phyloP scores from a whole-genome alignment of 2,888 invertebrate species.

The Girardia tigrina region DNA sequence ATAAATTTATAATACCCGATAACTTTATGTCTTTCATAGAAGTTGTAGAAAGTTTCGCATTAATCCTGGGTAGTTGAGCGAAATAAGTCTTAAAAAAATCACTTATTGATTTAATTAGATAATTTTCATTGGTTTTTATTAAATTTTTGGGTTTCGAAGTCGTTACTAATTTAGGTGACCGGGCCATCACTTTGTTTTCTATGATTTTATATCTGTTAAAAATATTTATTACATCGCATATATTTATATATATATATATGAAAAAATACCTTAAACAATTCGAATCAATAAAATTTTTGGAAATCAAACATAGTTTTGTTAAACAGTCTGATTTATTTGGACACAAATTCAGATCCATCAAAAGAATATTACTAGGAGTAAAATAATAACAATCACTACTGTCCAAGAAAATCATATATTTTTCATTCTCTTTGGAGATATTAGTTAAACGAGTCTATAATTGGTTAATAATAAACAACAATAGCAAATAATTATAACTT shows the following conservation, averaged over 20 bases:
- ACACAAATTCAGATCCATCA: neutral
- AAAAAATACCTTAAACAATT: neutral
- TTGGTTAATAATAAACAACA: neutral
- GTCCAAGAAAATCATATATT: neutral
- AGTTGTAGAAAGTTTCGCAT: neutral
- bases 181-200: neutral
- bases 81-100: neutral
- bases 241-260: too few species aligned
- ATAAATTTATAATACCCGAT: neutral
- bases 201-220: neutral
- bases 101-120: neutral
- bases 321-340: neutral
- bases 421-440: conserved; percentile 5
- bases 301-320: neutral
- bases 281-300: neutral
- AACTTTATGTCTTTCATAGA: neutral
- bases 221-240: neutral
- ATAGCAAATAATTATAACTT: neutral
- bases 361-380: neutral
- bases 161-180: neutral
- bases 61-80: neutral
- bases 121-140: neutral
- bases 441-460: neutral
- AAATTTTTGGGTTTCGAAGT: neutral
- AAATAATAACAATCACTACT: neutral